A percentile compares a stretch with the other conserved stretches of the same genome.
Conservation (phyloP, 2,888 invertebrate species). For the Rhamphomyia laevipes region DNA sequence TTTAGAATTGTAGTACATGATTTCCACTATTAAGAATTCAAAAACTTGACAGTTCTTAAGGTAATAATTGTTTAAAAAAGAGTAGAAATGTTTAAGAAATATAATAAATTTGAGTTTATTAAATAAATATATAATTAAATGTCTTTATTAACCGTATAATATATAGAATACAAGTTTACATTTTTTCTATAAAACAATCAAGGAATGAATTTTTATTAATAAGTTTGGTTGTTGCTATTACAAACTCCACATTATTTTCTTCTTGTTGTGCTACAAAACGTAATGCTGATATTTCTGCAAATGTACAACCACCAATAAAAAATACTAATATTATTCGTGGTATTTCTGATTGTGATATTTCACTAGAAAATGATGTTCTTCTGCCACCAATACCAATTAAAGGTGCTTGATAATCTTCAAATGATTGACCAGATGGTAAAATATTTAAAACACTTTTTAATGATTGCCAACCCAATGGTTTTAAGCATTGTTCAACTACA, state of each 20-base stretch:
- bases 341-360: conserved; percentile 40
- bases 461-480: conserved; percentile 61
- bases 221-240: conserved; percentile 82
- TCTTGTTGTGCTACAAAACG: conserved; percentile 64
- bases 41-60: no score
- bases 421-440: conserved; percentile 62
- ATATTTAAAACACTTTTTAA: conserved; percentile 73
- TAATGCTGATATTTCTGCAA: conserved; percentile 77
- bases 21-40: no score
- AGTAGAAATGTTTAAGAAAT: neutral
- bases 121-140: neutral
- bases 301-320: conserved; percentile 95
- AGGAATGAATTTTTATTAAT: conserved; percentile 83
- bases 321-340: conserved; percentile 70
- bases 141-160: neutral
- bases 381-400: conserved; percentile 45
- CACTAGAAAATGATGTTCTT: conserved; percentile 46
- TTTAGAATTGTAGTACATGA: no score
- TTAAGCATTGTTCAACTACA: conserved; percentile 67
- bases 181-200: conserved; percentile 47
- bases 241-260: conserved; percentile 76
- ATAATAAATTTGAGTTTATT: no score
- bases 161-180: neutral
- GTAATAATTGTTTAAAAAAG: no score
- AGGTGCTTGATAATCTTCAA: conserved; percentile 51